phyloP scores from a whole-genome alignment of 2,113 vertebrate genomes.

The Ptilorrhoa leucosticta region DNA sequence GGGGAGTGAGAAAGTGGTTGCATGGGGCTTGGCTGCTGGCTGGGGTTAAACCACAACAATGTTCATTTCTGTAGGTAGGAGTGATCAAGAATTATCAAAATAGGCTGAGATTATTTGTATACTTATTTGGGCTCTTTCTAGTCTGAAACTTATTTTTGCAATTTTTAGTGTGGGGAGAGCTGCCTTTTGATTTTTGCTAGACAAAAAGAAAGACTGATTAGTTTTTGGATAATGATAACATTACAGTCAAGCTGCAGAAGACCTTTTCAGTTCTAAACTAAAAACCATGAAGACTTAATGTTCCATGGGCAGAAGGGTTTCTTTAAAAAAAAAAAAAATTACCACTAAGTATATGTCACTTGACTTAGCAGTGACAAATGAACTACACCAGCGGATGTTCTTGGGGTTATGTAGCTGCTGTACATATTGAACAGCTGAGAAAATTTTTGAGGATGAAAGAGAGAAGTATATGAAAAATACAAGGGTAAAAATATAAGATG shows the following conservation, averaged over 20 bases:
- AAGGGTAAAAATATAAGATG: neutral
- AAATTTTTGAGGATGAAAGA: neutral
- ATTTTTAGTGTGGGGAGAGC: neutral
- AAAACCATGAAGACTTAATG: neutral
- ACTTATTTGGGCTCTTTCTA: neutral
- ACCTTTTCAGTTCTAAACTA: neutral
- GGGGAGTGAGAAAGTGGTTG: accelerated
- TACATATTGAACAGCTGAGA: neutral
- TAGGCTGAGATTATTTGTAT: neutral
- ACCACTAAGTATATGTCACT: neutral
- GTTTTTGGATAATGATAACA: neutral
- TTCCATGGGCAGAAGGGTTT: neutral
- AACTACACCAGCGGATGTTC: neutral
- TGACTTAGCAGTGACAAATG: neutral
- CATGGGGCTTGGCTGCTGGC: neutral
- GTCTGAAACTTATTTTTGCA: neutral
- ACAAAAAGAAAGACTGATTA: neutral
- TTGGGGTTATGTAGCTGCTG: neutral
- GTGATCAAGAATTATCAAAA: neutral
- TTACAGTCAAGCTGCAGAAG: neutral
- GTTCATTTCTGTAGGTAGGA: neutral
- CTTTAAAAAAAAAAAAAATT: neutral
- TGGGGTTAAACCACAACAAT: neutral
- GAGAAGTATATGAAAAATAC: neutral
- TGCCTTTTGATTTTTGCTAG: neutral